Base-by-base conservation (phyloP, 2,797 vertebrate species). In the Gymnocypris eckloni region DNA sequence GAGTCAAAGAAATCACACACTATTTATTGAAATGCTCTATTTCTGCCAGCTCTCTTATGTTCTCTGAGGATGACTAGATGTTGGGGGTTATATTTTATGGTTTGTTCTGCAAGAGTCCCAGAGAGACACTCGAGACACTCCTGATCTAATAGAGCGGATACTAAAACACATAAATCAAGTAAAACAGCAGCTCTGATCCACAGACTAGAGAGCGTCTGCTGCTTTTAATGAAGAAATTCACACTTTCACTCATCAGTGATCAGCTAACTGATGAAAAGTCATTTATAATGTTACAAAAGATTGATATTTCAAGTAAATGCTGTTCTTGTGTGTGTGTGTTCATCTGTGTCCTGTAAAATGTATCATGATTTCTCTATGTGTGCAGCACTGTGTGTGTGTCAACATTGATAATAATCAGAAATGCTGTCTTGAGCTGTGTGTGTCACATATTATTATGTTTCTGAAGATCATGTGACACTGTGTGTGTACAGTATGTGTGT, bases 81-180 rank as follows among this genome's bases (percentile, higher is more conserved):
- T n/a, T n/a, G n/a, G n/a, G n/a, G n/a, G n/a, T n/a, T n/a, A n/a
- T n/a, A n/a, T n/a, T n/a, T n/a, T n/a, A n/a, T n/a, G n/a, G n/a
- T n/a, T n/a, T n/a, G n/a, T n/a, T 50, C 59, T 37, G 78, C 41
- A 67, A 48, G 43, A 48, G 61, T 80, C 64, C 18, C 79, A 69
- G 43, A 81, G 43, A 81, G 28, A 81, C 28, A 9, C 72, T 66
- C 41, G 76, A 66, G 41, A 45, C 37, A 56, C 28, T 22, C 4
- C 52, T 56, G 76, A 78, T 78, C 33, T 56, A 39, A 78, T 16
- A 39, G 18, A 4, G 2, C 16, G 2, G 33, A 77, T 5, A 39
- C 18, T 39, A 15, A 39, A 54, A 37, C 37, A 73, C 71, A 28
- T 43, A 25, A 45, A 45, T 15, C 1, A 25, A 72, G 41, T n/a